Evolutionary conservation across 2,113 vertebrate genomes (phyloP), one percentile per base, ranked within the genome.

Genomic region (Nothocercus nigrocapillus): DNA sequence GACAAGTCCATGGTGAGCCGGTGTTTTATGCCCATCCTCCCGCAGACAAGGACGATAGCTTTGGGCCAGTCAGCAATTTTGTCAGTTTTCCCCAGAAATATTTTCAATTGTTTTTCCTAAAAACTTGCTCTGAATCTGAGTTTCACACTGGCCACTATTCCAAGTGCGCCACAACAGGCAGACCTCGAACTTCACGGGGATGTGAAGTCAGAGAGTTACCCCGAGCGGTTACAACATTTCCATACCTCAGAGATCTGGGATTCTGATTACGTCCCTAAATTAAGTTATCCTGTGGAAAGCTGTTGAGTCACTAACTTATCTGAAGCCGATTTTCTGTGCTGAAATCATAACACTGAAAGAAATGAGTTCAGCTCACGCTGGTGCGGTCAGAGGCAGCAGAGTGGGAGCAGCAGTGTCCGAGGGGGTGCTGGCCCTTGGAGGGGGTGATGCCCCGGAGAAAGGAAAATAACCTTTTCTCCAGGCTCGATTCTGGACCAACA

Each of bases 161-260:
- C 62, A 32, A 22, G 19, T 0, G 0, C 51, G n/a, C 36, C 66
- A 3, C 11, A 28, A 73, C 0, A 20, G 58, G n/a, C 58, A 92
- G 74, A 28, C 20, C 82, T 69, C 5, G 64, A 56, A 20, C 64
- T 85, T 90, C 2, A 1, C 63, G 30, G 51, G 44, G 76, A 38
- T 0, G 0, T 45, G 18, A 15, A 58, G 28, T 67, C 19, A 67
- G n/a, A 28, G 44, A 77, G 61, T 67, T 42, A 80, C 34, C 80
- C 58, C 36, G 68, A 83, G 51, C 27, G 47, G 8, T 4, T 45
- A 13, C 0, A 0, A 59, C 36, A 67, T 73, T 67, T 63, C 45
- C 24, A 1, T 58, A 17, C 5, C 21, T 62, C 0, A 0, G 30
- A 36, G 27, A 74, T 38, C 27, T 25, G 66, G 32, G 86, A 88